Evolutionary conservation across 2,797 vertebrate species (phyloP).

Genomic region (Acanthornis magna): DNA sequence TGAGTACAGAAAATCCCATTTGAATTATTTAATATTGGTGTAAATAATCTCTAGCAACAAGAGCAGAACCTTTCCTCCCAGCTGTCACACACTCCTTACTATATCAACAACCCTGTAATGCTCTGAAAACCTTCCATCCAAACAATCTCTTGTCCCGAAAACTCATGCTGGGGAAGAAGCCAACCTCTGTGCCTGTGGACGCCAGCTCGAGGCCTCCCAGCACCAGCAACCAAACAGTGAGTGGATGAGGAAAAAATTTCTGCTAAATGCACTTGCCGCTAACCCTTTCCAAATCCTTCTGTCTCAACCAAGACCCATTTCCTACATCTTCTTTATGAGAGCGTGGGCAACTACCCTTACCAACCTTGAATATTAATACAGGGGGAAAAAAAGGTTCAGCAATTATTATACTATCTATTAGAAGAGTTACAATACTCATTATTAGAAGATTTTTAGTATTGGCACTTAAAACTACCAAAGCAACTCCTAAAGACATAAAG

Average conservation of each 20-base stretch:
- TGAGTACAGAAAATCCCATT: slow-evolving; percentile 14
- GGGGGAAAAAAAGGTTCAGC: neutral
- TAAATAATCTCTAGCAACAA: slow-evolving; percentile 54
- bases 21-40: slow-evolving; percentile 63
- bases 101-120: slow-evolving; percentile 11
- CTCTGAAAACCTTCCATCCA: slow-evolving; percentile 33
- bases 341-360: neutral
- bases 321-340: neutral
- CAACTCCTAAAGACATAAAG: neutral
- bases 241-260: neutral
- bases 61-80: slow-evolving; percentile 23
- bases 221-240: neutral
- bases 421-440: neutral
- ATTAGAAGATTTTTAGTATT: neutral
- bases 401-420: neutral
- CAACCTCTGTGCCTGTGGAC: neutral
- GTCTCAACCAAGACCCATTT: neutral
- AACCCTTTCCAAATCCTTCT: neutral
- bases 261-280: neutral
- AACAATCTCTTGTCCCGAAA: neutral
- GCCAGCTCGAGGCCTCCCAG: neutral
- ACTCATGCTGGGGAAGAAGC: neutral
- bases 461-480: neutral
- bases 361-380: neutral
- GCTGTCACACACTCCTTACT: slow-evolving; percentile 38